Evolutionary conservation across 2,888 invertebrate species (phyloP).

Genomic region (Callyntrura guangdongensis): DNA sequence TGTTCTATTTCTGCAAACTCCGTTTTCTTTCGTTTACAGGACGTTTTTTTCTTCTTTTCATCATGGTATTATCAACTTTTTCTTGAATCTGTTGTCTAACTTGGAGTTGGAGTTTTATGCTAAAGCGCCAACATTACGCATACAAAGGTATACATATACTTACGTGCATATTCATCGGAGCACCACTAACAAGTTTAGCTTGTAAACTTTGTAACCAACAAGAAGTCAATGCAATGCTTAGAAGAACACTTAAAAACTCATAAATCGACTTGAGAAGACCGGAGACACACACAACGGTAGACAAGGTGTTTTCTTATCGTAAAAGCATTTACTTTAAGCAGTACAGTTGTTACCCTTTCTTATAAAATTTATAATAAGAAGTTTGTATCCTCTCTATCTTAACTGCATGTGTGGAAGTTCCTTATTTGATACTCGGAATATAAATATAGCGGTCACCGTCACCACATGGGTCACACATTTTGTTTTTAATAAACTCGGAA

Average conservation of each 20-base stretch:
- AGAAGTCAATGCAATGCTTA: neutral
- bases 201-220: neutral
- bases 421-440: too few species aligned
- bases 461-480: conserved; percentile 20
- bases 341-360: neutral
- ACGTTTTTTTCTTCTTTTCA: conserved; percentile 3
- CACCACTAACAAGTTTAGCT: neutral
- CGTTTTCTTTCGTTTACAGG: neutral
- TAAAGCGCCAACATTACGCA: neutral
- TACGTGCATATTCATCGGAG: too few species aligned
- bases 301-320: too few species aligned
- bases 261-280: neutral
- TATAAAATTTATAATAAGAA: neutral
- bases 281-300: neutral
- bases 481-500: neutral
- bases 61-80: conserved; percentile 17
- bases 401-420: too few species aligned
- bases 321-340: neutral
- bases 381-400: too few species aligned
- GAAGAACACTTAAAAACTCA: neutral
- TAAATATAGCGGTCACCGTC: conserved; percentile 8
- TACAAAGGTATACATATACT: neutral
- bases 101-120: neutral
- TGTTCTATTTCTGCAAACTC: conserved; percentile 36
- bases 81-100: neutral